phyloP scores from a whole-genome alignment of 1,140 invertebrate genomes.

The Glossosoma conforme region DNA sequence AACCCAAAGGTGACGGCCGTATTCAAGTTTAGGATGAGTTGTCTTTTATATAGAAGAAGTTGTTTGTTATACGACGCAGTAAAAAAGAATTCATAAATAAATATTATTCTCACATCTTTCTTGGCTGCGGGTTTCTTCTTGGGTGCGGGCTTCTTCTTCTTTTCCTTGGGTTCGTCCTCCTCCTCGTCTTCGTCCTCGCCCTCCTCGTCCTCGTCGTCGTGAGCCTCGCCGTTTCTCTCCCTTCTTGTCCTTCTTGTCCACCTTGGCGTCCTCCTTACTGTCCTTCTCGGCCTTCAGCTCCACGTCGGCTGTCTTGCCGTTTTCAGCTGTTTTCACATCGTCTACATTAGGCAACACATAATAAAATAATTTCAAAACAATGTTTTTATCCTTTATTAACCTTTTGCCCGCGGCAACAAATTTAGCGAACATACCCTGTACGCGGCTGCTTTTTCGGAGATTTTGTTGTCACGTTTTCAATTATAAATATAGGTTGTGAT shows the following conservation, averaged over 20 bases:
- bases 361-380: background rate
- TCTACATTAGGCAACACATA: background rate
- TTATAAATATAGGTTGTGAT: too few species aligned
- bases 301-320: constrained; percentile 20
- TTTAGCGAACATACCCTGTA: too few species aligned
- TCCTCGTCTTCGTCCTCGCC: constrained; percentile 42
- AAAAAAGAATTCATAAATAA: too few species aligned
- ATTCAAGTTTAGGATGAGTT: too few species aligned
- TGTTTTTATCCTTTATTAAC: background rate
- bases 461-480: too few species aligned
- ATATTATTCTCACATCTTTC: constrained; percentile 28
- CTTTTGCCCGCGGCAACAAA: too few species aligned
- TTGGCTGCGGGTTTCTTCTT: constrained; percentile 22
- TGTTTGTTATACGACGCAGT: too few species aligned
- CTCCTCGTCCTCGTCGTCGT: constrained; percentile 46
- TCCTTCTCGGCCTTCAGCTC: constrained; percentile 26
- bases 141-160: constrained; percentile 33
- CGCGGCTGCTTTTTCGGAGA: too few species aligned
- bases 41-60: too few species aligned
- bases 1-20: too few species aligned
- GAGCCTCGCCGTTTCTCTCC: constrained; percentile 42
- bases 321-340: constrained; percentile 14
- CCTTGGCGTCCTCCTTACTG: background rate
- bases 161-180: constrained; percentile 36
- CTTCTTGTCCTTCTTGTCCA: constrained; percentile 9